Evolutionary conservation across 2,113 vertebrate species (phyloP), one percentile per base, ranked within the genome.

Genomic region (Rynchops niger): DNA sequence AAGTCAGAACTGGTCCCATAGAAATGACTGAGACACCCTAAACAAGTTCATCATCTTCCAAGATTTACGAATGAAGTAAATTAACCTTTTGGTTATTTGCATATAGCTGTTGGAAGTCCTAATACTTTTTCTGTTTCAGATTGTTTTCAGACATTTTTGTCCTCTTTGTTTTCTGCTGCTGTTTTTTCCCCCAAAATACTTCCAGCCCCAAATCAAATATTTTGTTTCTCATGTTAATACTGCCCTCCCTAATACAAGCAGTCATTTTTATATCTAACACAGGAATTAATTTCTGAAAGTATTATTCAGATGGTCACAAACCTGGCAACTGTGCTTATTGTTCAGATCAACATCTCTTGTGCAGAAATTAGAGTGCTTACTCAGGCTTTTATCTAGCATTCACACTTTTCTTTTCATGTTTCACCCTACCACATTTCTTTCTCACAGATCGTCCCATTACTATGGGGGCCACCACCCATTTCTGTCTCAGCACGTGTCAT

Each of bases 251-350:
- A 95, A 93, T 84, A 95, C 34, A 92, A 50, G 10, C 49, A 95
- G 66, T 86, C 36, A 56, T 95, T 97, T 84, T 91, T 97, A 55
- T 85, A 78, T 77, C 62, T 86, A 93, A 88, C 70, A 93, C 77
- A 96, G 69, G 77, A 95, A 95, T 79, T 58, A 72, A 96, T 97
- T 97, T 97, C 82, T 97, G 79, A 95, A 96, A 95, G 30, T 62
- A 81, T 50, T 96, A 43, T 92, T 97, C 90, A 97, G 62, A 71
- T 73, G 50, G 70, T 96, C 94, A 86, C 77, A 96, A 97, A 97
- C 50, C 53, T 81, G 69, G 34, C 53, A 96, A 78, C 70, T 74
- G 53, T 43, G 53, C 59, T 97, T 90, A 83, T 88, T 38, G n/a
- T 94, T 97, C 93, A 97, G 96, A 96, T 90, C 49, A 76, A 43